Evolutionary conservation across 2,888 invertebrate genomes (phyloP).

Genomic region (Eupithecia exiguata): DNA sequence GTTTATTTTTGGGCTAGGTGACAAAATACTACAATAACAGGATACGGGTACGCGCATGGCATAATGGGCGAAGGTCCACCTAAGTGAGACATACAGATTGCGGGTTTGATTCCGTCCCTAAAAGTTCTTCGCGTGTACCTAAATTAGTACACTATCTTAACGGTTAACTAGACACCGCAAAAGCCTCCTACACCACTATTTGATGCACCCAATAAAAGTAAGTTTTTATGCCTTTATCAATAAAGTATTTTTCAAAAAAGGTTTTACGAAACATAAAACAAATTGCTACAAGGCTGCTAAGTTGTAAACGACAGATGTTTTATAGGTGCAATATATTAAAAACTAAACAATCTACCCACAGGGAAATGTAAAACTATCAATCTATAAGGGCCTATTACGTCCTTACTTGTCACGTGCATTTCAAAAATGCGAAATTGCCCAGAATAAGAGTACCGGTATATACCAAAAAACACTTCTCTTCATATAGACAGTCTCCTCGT

Average conservation of each 20-base stretch:
- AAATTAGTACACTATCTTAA: background rate
- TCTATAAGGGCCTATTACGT: background rate
- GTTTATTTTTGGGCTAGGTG: too few species aligned
- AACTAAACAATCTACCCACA: conserved; percentile 16
- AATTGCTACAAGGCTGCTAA: conserved; percentile 31
- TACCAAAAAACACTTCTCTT: too few species aligned
- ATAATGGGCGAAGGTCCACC: background rate
- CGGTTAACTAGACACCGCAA: background rate
- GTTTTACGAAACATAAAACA: conserved; percentile 24
- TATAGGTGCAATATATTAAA: conserved; percentile 26
- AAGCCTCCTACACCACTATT: background rate
- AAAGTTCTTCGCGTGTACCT: background rate
- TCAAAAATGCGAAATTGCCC: too few species aligned
- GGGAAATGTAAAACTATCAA: background rate
- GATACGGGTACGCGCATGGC: too few species aligned
- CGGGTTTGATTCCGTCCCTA: background rate
- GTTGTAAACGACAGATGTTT: conserved; percentile 33
- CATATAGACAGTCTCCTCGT: too few species aligned
- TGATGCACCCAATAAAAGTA: background rate
- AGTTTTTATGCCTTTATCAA: background rate
- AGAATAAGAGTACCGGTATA: too few species aligned
- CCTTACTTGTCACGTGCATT: too few species aligned
- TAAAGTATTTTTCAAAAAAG: conserved; percentile 8
- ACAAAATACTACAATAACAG: too few species aligned
- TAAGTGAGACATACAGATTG: background rate